Evolutionary conservation across 1,140 invertebrate species (phyloP).

Genomic region (Drosophila chauvacae): DNA sequence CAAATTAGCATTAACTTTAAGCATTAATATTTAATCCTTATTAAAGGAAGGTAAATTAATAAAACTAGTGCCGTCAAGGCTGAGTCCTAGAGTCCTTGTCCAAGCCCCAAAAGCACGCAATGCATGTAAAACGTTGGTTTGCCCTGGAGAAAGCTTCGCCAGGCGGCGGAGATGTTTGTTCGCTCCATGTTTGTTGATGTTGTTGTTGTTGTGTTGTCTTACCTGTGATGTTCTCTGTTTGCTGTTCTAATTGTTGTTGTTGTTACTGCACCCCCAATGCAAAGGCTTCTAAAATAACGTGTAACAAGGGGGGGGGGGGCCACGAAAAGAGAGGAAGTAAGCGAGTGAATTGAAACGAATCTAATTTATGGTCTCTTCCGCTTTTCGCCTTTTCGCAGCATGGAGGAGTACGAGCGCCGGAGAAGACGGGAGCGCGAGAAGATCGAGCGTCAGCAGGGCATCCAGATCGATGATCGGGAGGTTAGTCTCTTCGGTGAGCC

Average conservation of each 20-base stretch:
- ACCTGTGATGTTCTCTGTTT: constrained; percentile 66
- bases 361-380: neutral
- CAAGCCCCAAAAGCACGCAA: constrained; percentile 23
- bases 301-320: too few species aligned
- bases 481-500: constrained; percentile 86
- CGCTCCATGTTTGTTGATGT: constrained; percentile 57
- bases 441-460: constrained; percentile 89
- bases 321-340: neutral
- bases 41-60: too few species aligned
- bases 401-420: constrained; percentile 88
- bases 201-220: constrained; percentile 54
- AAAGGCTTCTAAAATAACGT: neutral
- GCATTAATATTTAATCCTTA: too few species aligned
- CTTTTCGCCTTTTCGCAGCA: constrained; percentile 85
- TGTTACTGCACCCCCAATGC: constrained; percentile 39
- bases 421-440: constrained; percentile 88
- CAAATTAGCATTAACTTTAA: neutral
- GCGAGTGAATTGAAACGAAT: neutral
- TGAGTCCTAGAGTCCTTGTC: neutral
- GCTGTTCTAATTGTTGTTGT: constrained; percentile 52
- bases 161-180: constrained; percentile 37
- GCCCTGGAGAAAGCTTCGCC: constrained; percentile 1
- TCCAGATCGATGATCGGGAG: constrained; percentile 86
- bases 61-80: neutral
- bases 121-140: constrained; percentile 62